These are phyloP conservation scores for Etheostoma perlongum DNA, from an alignment of 2,797 vertebrate species.

Conservation along the genomic window DNA sequence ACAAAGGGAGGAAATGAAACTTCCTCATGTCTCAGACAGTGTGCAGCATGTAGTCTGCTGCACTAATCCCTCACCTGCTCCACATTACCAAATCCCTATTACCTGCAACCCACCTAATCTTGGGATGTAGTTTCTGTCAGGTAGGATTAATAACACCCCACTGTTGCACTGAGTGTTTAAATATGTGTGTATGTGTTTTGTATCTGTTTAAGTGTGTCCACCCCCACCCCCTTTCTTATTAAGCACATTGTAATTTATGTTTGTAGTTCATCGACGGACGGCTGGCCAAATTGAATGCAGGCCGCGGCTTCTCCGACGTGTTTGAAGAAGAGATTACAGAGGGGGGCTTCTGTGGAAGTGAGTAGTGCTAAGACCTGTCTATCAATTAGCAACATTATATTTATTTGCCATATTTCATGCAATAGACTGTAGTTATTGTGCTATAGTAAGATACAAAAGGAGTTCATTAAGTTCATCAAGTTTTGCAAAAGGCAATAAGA, in stretches of 20 bases:
- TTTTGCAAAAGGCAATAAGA: background rate
- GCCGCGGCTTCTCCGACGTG: constrained; percentile 94
- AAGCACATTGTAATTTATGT: constrained; percentile 86
- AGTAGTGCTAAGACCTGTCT: constrained; percentile 69
- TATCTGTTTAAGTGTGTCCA: constrained; percentile 56
- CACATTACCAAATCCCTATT: constrained; percentile 82
- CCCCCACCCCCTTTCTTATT: constrained; percentile 68
- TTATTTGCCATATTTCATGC: constrained; percentile 52
- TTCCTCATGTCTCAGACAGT: constrained; percentile 81
- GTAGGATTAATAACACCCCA: constrained; percentile 80
- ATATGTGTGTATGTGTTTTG: constrained; percentile 50
- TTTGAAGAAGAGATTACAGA: constrained; percentile 99
- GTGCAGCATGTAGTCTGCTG: constrained; percentile 73
- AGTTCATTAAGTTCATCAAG: constrained; percentile 8
- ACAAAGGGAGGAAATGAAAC: constrained; percentile 86
- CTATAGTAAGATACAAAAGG: constrained; percentile 10
- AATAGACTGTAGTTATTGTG: background rate
- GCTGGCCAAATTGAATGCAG: constrained; percentile 95
- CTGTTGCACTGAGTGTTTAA: constrained; percentile 68
- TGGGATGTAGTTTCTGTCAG: constrained; percentile 78
- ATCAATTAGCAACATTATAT: constrained; percentile 57
- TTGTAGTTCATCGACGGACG: constrained; percentile 97
- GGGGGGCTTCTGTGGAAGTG: constrained; percentile 96
- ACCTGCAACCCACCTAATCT: constrained; percentile 80
- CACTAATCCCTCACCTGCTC: constrained; percentile 86